Evolutionary conservation across 2,797 vertebrate species (phyloP).

Genomic region (Mionectes olivaceus): DNA sequence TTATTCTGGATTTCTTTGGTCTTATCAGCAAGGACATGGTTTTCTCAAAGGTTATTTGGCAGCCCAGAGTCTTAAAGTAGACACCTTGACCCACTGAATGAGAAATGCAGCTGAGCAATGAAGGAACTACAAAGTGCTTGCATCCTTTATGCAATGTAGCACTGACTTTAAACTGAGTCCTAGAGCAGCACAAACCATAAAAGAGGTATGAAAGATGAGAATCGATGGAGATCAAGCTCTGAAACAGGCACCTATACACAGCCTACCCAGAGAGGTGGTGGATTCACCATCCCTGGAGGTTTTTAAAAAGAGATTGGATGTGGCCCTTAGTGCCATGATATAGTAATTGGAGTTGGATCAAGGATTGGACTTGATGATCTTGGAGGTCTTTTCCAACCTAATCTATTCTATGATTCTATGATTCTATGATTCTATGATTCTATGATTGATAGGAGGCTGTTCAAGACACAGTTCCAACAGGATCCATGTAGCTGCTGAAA

Average conservation of each 20-base stretch:
- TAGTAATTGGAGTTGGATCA: too few relatives aligned
- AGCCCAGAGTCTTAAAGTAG: background rate
- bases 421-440: too few relatives aligned
- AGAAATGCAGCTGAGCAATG: background rate
- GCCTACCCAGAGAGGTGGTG: too few relatives aligned
- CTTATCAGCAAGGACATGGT: slow-evolving; percentile 26
- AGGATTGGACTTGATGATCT: too few relatives aligned
- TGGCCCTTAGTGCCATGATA: too few relatives aligned
- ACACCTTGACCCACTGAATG: fast-evolving
- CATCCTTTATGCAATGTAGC: background rate
- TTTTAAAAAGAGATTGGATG: too few relatives aligned
- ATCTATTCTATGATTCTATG: too few relatives aligned
- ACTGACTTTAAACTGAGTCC: background rate
- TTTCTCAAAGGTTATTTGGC: slow-evolving; percentile 28
- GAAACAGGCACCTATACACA: background rate
- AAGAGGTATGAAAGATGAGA: background rate
- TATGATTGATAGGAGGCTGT: background rate
- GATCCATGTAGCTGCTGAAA: background rate
- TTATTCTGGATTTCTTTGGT: background rate
- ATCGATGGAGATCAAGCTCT: background rate
- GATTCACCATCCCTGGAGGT: too few relatives aligned
- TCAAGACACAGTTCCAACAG: background rate
- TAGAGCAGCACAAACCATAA: background rate
- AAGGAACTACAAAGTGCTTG: background rate
- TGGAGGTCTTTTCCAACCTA: too few relatives aligned